Evolutionary conservation across 2,888 invertebrate species (phyloP), one percentile per base, ranked within the genome.

Genomic region (Leptarthrus brevirostris): DNA sequence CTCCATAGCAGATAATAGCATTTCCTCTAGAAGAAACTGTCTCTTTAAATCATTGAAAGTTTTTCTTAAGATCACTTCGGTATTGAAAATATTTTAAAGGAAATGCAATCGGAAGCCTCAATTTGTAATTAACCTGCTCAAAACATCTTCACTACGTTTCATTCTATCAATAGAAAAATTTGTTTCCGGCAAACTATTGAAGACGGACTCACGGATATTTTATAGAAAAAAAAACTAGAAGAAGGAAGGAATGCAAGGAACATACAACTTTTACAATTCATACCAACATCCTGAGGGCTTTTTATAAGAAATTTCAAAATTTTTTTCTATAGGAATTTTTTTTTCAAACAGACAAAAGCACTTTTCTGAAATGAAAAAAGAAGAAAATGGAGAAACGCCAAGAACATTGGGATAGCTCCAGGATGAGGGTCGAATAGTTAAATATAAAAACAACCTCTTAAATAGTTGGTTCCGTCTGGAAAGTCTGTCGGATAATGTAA

Each of bases 391-490:
- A 69, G 52, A 69, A 69, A 69, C 69, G 69, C 69, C 69, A 69
- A 52, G 69, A 69, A 69, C 69, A 69, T 69, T 69, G 52, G 69
- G 69, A 69, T 69, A 52, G 69, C 52, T 69, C 52, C 49, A 26
- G 69, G 69, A 69, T 69, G 69, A 52, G 69, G 69, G 69, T 69
- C 69, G 69, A 69, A 69, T 69, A 69, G 69, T 69, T 69, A 69
- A 69, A 69, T 69, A 69, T 52, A 69, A 69, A 69, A 69, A 69
- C 69, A 69, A 69, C 69, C 52, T 52, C 69, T 69, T 69, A 69
- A 69, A 69, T 69, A 69, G 69, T 69, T 69, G 69, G 69, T 69
- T 69, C 69, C 69, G 69, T 69, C 69, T 69, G 69, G 69, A 52
- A 69, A 69, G 69, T 69, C 69, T 69, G 69, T 52, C 69, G 49